A percentile compares a stretch with the other conserved stretches of the same genome.
Conservation (phyloP, 2,113 vertebrate genomes). For the Eclectus roratus region DNA sequence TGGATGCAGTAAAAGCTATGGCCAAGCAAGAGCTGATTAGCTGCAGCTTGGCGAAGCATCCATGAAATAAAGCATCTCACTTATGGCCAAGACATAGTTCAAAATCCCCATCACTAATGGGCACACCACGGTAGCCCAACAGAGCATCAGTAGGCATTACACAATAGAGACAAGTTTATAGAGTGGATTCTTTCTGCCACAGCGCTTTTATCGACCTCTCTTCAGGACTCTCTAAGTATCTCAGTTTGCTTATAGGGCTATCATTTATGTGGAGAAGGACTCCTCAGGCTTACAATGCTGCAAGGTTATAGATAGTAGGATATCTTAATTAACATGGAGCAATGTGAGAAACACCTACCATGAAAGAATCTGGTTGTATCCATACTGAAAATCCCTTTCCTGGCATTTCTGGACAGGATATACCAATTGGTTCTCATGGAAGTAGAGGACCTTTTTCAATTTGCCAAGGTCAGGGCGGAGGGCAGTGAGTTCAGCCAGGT, state of each 20-base stretch:
- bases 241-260: background rate
- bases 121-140: fast-evolving
- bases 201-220: background rate
- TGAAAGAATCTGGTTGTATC: slow-evolving; percentile 92
- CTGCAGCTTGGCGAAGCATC: slow-evolving; percentile 10
- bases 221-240: background rate
- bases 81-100: background rate
- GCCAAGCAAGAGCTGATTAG: slow-evolving; percentile 41
- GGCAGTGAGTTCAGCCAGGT: slow-evolving; percentile 87
- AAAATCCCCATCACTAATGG: background rate
- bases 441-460: slow-evolving; percentile 92
- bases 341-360: slow-evolving; percentile 69
- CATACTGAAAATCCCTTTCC: slow-evolving; percentile 95
- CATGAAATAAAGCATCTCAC: slow-evolving; percentile 2
- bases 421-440: slow-evolving; percentile 95
- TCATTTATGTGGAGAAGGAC: fast-evolving
- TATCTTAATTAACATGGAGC: background rate
- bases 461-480: slow-evolving; percentile 90
- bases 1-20: slow-evolving; percentile 50
- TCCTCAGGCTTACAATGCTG: fast-evolving
- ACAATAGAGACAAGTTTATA: background rate
- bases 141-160: fast-evolving
- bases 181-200: background rate
- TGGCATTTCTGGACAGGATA: slow-evolving; percentile 92
- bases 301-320: background rate